Conservation (phyloP, 2,113 vertebrate species). For the Embiotoca jacksoni region DNA sequence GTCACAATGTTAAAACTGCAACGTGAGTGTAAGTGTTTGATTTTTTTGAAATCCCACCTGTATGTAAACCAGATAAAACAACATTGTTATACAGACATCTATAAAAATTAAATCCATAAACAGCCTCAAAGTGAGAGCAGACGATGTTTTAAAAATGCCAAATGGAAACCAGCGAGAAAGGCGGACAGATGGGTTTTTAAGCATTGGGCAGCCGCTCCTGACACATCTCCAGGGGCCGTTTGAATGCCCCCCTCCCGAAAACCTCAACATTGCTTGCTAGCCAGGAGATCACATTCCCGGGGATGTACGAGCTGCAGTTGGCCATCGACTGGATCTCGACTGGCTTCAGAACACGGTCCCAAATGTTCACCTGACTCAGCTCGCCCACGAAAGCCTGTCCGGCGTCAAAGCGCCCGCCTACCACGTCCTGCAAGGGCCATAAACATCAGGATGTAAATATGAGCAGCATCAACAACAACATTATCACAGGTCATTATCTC, state of each 20-base stretch:
- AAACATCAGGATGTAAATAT: slow-evolving; percentile 52
- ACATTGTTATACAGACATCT: neutral
- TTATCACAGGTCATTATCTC: slow-evolving; percentile 26
- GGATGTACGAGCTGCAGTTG: slow-evolving; percentile 93
- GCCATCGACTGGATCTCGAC: slow-evolving; percentile 92
- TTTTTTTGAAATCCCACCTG: neutral
- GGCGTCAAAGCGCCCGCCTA: slow-evolving; percentile 97
- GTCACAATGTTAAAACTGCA: neutral
- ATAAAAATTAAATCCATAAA: slow-evolving; percentile 6
- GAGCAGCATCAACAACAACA: slow-evolving; percentile 7
- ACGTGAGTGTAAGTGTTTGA: neutral
- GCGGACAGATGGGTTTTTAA: slow-evolving; percentile 73
- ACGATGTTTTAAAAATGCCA: neutral
- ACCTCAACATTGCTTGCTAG: slow-evolving; percentile 93
- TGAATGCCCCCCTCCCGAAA: slow-evolving; percentile 92
- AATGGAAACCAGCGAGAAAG: neutral
- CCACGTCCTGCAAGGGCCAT: slow-evolving; percentile 88
- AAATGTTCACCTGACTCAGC: slow-evolving; percentile 97
- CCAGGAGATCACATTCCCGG: slow-evolving; percentile 96
- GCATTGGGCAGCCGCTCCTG: slow-evolving; percentile 91
- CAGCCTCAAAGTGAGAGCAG: neutral
- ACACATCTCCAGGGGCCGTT: slow-evolving; percentile 92
- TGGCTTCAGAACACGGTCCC: slow-evolving; percentile 93
- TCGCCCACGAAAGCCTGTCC: slow-evolving; percentile 98
- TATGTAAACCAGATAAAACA: slow-evolving; percentile 13